Percentiles rank a stretch among this genome's conserved stretches.
Conservation (phyloP, 1,140 invertebrate species). For the Diploscapter pachys region DNA sequence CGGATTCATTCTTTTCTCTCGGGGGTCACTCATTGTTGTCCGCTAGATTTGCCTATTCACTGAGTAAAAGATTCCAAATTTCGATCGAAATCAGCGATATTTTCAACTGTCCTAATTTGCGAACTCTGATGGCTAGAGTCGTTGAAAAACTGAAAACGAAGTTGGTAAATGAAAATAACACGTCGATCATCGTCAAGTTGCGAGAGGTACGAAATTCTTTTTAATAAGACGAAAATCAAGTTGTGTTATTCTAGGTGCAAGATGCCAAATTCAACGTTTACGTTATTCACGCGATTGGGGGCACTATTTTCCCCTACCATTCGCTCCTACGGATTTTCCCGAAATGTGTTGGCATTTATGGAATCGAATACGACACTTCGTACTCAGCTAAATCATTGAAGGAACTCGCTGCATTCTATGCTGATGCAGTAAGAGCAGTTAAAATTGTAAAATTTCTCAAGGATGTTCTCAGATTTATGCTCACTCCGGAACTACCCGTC, state of each 20-base stretch:
- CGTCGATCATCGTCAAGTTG: slow-evolving; percentile 22
- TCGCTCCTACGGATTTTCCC: slow-evolving; percentile 41
- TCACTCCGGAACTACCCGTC: slow-evolving; percentile 5
- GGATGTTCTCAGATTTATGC: slow-evolving; percentile 27
- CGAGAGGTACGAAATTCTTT: slow-evolving; percentile 11
- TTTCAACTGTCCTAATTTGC: slow-evolving; percentile 22
- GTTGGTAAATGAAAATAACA: neutral
- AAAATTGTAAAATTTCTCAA: slow-evolving; percentile 18
- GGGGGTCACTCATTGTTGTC: slow-evolving; percentile 44
- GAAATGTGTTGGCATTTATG: slow-evolving; percentile 39
- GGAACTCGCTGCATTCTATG: slow-evolving; percentile 47
- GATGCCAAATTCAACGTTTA: slow-evolving; percentile 37
- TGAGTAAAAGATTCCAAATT: slow-evolving; percentile 40
- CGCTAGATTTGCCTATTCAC: slow-evolving; percentile 20
- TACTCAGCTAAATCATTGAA: slow-evolving; percentile 22
- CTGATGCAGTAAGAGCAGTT: slow-evolving; percentile 34
- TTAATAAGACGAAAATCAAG: too few relatives aligned
- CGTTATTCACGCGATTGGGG: slow-evolving; percentile 47
- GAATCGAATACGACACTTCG: slow-evolving; percentile 39
- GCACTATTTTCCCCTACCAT: slow-evolving; percentile 46
- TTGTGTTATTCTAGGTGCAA: too few relatives aligned
- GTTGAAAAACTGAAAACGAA: slow-evolving; percentile 5
- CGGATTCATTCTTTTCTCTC: slow-evolving; percentile 36
- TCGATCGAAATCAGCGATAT: slow-evolving; percentile 23
- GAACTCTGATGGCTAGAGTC: neutral